phyloP scores from a whole-genome alignment of 37 sponge, comb jelly and placozoan species.

The Chondrosia reniformis region DNA sequence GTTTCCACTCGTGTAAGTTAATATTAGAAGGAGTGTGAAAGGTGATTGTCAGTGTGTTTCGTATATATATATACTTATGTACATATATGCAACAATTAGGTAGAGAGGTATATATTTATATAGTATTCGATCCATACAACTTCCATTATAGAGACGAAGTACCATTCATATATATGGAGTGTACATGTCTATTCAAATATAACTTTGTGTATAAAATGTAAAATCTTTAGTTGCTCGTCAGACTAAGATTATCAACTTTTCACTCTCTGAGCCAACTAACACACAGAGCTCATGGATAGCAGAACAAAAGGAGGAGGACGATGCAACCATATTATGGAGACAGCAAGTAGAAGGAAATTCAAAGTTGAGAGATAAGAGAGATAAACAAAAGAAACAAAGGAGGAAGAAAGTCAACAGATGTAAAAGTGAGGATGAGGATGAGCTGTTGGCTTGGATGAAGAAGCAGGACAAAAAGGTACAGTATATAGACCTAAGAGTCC shows the following conservation, averaged over 20 bases:
- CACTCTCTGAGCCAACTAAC: conserved; percentile 1
- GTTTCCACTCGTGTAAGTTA: conserved; percentile 16
- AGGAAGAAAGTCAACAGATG: too few relatives aligned
- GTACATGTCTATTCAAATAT: not conserved
- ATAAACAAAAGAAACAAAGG: not conserved
- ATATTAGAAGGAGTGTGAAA: not conserved
- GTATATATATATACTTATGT: too few relatives aligned
- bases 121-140: too few relatives aligned
- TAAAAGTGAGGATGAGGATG: not conserved
- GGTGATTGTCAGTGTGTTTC: not conserved
- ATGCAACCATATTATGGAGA: not conserved
- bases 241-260: conserved; percentile 15
- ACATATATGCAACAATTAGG: too few relatives aligned
- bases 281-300: not conserved
- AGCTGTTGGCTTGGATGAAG: not conserved
- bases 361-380: not conserved
- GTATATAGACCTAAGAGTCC: too few relatives aligned
- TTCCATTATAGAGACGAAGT: not conserved
- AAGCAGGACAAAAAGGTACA: conserved; percentile 1
- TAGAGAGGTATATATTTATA: too few relatives aligned
- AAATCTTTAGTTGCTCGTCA: conserved; percentile 5
- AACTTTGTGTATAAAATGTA: not conserved
- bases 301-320: not conserved
- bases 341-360: not conserved
- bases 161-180: not conserved